These are phyloP conservation scores for Enteromius trimaculatus DNA, from an alignment of 2,797 vertebrate genomes.

Conservation along the genomic window DNA sequence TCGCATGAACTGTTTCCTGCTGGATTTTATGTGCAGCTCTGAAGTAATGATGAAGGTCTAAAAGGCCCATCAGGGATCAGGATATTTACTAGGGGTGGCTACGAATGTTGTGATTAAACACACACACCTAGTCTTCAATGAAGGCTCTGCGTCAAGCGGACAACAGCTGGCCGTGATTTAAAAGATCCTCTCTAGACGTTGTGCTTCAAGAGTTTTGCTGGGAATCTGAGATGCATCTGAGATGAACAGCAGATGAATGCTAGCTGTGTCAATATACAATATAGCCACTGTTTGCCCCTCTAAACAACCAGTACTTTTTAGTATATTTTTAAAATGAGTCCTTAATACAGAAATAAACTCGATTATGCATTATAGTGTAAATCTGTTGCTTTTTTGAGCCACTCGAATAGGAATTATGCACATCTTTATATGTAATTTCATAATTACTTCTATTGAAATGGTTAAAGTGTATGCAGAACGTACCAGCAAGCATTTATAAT, in stretches of 20 bases:
- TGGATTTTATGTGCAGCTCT: conserved; percentile 13
- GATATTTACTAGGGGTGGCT: conserved; percentile 38
- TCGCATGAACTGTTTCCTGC: conserved; percentile 40
- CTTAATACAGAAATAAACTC: background rate
- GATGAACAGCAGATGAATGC: background rate
- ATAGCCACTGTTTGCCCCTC: background rate
- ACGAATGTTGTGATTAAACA: conserved; percentile 38
- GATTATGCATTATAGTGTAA: background rate
- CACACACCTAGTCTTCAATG: conserved; percentile 46
- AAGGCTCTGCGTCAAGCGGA: conserved; percentile 42
- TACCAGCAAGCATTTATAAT: background rate
- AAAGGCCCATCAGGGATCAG: conserved; percentile 39
- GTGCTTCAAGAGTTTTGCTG: background rate
- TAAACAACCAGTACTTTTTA: background rate
- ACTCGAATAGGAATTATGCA: background rate
- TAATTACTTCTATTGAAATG: background rate
- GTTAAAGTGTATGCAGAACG: background rate
- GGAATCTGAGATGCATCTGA: conserved; percentile 1
- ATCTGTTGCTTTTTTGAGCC: background rate
- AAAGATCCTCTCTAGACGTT: conserved; percentile 46
- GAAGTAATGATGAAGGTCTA: conserved; percentile 53
- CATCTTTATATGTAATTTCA: background rate
- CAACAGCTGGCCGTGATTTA: conserved; percentile 53
- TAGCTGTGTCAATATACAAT: conserved; percentile 11
- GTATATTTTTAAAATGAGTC: background rate